Evolutionary conservation across 2,888 invertebrate genomes (phyloP), one percentile per base, ranked within the genome.

Genomic region (Notodonta ziczac): DNA sequence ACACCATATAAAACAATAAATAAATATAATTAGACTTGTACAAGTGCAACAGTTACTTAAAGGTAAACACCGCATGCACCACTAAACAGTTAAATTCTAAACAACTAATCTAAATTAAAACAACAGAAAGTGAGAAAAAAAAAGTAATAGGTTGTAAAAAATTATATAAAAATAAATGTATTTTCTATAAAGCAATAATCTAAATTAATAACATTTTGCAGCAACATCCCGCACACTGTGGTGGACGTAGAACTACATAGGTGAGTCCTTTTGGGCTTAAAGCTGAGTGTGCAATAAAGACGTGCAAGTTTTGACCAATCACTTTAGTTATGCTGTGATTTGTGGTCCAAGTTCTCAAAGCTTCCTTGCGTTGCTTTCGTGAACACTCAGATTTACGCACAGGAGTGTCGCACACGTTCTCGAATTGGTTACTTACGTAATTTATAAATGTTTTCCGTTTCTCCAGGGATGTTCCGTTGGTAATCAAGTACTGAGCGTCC

Each of bases 211-310:
- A 50, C 14, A 65, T 66, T 61, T 76, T 73, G 65, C 76, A 80
- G 77, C 65, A 65, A 63, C 66, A 61, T 55, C 59, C 66, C 67
- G 55, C 67, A 65, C 60, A 66, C 70, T 13, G 56, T 65, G 44
- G 63, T 68, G 58, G 67, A 56, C 57, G 61, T 80, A 57, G 67
- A 76, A 72, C 64, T 77, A 14, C 67, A 74, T 64, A 73, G 78
- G 76, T 77, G 71, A 78, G 75, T 77, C 54, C 39, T 54, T 54
- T 54, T 54, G 54, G 39, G 24, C 54, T 54, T 39, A 24, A 3
- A 57, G 56, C 60, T 51, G 50, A 50, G 44, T 50, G 56, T 55
- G 10, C 35, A 48, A 35, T 14, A 53, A 35, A 60, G 58, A 60
- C 16, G 62, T 62, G 65, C 60, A 62, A 65, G 54, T 24, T 24